These are phyloP conservation scores for Mantis religiosa DNA, from an alignment of 2,888 invertebrate genomes.

Conservation along the genomic window DNA sequence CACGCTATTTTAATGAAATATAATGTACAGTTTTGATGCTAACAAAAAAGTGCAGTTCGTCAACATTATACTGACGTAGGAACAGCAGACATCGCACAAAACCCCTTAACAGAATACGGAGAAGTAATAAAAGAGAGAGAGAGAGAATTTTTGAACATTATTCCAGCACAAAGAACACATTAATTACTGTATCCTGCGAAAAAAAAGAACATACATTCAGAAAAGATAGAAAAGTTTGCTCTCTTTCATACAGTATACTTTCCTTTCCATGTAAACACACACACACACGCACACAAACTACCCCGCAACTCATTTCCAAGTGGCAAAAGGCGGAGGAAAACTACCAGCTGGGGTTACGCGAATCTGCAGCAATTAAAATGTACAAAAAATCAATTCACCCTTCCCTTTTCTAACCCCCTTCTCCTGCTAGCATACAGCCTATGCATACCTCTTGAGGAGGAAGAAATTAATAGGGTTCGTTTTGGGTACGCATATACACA, in stretches of 20 bases:
- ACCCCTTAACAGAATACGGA: not conserved
- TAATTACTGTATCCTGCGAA: not conserved
- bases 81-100: not conserved
- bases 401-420: not conserved
- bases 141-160: not conserved
- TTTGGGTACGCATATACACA: slow-evolving; percentile 18
- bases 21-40: not conserved
- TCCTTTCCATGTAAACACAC: not conserved
- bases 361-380: slow-evolving; percentile 19
- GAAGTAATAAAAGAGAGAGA: not conserved
- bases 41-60: not conserved
- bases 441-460: slow-evolving; percentile 24
- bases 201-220: not conserved
- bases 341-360: not conserved
- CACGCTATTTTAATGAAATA: not conserved
- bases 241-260: not conserved
- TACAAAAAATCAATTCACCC: slow-evolving; percentile 19
- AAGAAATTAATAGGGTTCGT: slow-evolving; percentile 31
- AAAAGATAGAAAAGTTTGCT: not conserved
- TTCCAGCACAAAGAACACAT: not conserved
- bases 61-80: not conserved
- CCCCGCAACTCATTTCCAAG: not conserved
- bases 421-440: not conserved
- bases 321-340: not conserved
- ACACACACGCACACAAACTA: not conserved